Base-by-base conservation (phyloP, 2,888 invertebrate species). In the Malachius bipustulatus region DNA sequence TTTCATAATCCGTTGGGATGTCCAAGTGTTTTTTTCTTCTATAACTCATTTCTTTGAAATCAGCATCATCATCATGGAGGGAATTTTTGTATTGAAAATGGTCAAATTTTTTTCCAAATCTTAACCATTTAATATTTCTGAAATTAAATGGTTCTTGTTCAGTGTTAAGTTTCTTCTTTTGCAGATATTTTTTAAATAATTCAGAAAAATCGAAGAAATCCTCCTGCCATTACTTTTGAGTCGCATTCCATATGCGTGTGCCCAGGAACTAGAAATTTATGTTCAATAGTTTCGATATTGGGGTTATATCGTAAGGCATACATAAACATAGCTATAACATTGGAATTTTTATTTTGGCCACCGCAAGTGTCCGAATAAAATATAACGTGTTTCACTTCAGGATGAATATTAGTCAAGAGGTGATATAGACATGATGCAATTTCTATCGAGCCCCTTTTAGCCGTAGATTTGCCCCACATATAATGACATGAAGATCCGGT, bases 391-490 rank as follows among this genome's bases (percentile, higher is more conserved):
- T 28, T 6, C 9, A 33, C 9, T 4, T 33, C 27, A 9, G 8
- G 14, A n/a, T 6, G 27, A 3, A 40, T 16, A 37, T 15, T 8
- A 8, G 26, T 24, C 30, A 28, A 10, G 26, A 11, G 32, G 28
- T 41, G 37, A 30, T 32, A 44, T 2, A 44, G 13, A 33, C 44
- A 42, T 3, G 44, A 46, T 8, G 41, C 46, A 24, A 52, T 50
- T 37, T 55, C 41, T 8, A 51, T 49, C 14, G 44, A 46, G 9
- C 49, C 49, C 38, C 49, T 37, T 16, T 37, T 42, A 26, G 44
- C 45, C n/a, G 44, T 37, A 9, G 39, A 42, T 39, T 53, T 50
- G 35, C 52, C 44, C 47, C 54, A 55, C 51, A 52, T 52, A 28
- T 40, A 50, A 33, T 48, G 48, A 10, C 37, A 37, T n/a, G 46